phyloP scores from a whole-genome alignment of 2,797 vertebrate species.

The Pteropus rufus region DNA sequence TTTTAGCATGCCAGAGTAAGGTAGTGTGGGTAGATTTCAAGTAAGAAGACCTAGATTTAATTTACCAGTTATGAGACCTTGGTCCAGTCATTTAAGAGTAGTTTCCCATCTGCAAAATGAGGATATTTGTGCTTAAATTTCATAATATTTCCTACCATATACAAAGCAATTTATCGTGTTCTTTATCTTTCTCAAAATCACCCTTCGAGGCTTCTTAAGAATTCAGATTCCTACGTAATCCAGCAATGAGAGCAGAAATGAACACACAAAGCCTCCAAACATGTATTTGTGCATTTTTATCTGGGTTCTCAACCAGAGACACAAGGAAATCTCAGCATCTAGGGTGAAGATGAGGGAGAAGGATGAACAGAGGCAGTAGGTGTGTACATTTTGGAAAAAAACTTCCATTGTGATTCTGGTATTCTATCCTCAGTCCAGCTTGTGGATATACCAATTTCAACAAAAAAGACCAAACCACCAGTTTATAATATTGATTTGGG shows the following conservation, averaged over 20 bases:
- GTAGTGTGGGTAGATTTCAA: background rate
- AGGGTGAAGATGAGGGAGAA: background rate
- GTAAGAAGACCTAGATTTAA: background rate
- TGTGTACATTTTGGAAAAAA: background rate
- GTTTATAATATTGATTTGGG: background rate
- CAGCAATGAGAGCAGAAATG: background rate
- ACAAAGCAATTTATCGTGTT: background rate
- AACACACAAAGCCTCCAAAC: background rate
- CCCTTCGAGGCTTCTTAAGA: background rate
- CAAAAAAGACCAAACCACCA: background rate
- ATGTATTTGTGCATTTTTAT: background rate
- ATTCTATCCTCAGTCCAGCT: background rate
- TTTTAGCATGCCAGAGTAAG: background rate
- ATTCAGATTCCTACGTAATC: background rate
- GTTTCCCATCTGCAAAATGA: background rate
- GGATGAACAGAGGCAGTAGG: background rate
- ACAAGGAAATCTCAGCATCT: background rate
- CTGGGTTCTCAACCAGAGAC: background rate
- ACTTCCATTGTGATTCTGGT: background rate
- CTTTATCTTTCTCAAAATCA: background rate
- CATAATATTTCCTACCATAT: background rate
- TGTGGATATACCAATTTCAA: background rate
- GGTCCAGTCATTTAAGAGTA: background rate
- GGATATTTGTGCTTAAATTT: background rate
- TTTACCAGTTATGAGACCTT: background rate